Base-by-base conservation (phyloP, 2,888 invertebrate genomes). In the Spilosoma lubricipeda region DNA sequence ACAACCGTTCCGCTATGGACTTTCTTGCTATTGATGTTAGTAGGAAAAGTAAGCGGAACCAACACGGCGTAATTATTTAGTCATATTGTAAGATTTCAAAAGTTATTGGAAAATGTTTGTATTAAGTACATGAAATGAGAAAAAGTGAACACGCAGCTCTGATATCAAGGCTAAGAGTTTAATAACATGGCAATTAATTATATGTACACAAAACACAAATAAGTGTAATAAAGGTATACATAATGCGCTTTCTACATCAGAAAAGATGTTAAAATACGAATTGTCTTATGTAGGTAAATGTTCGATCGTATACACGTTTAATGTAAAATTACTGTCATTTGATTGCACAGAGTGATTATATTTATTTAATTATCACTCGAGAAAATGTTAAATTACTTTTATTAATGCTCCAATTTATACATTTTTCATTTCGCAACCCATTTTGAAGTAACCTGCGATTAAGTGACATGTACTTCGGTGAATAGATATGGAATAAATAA, bases 161-260 rank as follows among this genome's bases (percentile, higher is more conserved):
- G 70, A 80, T 83, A 67, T 75, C n/a, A 27, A 52, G 13, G 67
- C 78, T 68, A 77, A 77, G 67, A 45, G 8, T 79, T 79, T 76
- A 80, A 70, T 63, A 83, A 79, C 77, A 78, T 56, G 74, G 63
- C 59, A 71, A 71, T 79, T 70, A 70, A 82, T 75, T 71, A 74
- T 71, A 80, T 76, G 4, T 74, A 75, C 69, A 67, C 4, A 33
- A 2, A 33, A 74, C 78, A 67, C 65, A 64, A 83, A 85, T 80
- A 82, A 74, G 76, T 84, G 79, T 82, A 82, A 76, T 82, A 76
- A 77, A 82, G 80, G 74, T 80, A 85, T 83, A 5, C 30, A 33
- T 68, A 33, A 20, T 20, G 52, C 76, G 77, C 85, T 87, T 84
- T 86, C 84, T 68, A 52, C 52, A 52, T 23, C 80, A 86, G 72